Evolutionary conservation across 2,888 invertebrate genomes (phyloP), one percentile per base, ranked within the genome.

Genomic region (Frankliniella intonsa): DNA sequence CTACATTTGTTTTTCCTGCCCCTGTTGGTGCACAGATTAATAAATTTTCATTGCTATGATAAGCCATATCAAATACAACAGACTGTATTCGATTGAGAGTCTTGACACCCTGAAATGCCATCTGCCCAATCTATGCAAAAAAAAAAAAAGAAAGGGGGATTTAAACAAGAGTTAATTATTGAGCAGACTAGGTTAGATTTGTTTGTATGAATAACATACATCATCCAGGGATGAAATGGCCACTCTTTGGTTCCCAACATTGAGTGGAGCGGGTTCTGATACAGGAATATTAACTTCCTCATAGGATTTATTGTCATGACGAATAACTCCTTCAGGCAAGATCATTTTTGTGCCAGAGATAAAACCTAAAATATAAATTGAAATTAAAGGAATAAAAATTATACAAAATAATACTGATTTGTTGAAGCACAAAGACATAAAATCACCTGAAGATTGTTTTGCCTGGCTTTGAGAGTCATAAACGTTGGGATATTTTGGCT

Each of bases 1-100:
- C 99, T 82, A 99, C 96, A 87, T 99, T 99, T 0, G 99, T 99
- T 89, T 99, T 99, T 50, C 99, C 99, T 0, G 99, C 98, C 8
- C 99, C 99, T 0, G 99, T 99, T 0, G 99, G 99, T 0, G 99
- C 99, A 88, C 99, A 99, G 82, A 99, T 97, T 81, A 99, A 89
- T 86, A 99, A 90, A 88, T 99, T 99, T 87, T 99, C 97, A 87
- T 98, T 98, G 3, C 96, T 96, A 86, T 95, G 93, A 89, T 99
- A 99, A 0, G 99, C 99, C 0, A 96, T 93, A 83, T 96, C 93
- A 88, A 94, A 99, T 0, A 99, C 99, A 80, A 98, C 94, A 0
- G 97, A 96, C 88, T 99, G 99, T 85, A 99, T 98, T 82, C 94
- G 91, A 88, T 99, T 99, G 62, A 99, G 90, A 81, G 92, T 90